A percentile compares a stretch with the other conserved stretches of the same genome.
phyloP scores from a whole-genome alignment of 2,888 invertebrate genomes.

The Aspidapion aeneum region DNA sequence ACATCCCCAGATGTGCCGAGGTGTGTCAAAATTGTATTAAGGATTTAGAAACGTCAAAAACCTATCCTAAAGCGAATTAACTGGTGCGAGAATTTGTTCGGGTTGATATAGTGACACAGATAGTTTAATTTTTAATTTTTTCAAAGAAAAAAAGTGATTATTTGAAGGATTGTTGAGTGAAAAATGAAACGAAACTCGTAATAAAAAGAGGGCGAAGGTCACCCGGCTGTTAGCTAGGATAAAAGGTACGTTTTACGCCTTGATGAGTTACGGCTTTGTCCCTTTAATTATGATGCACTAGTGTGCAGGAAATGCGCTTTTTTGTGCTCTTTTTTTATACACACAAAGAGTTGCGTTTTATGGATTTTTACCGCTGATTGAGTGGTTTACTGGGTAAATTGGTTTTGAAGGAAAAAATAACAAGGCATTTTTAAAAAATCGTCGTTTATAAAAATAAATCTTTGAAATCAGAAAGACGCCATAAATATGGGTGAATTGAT shows the following conservation, averaged over 20 bases:
- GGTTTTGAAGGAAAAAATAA: too few species aligned
- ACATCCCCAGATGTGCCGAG: not conserved
- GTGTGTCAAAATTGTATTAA: not conserved
- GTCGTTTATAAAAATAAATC: too few species aligned
- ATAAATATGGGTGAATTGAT: too few species aligned
- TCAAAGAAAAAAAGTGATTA: not conserved
- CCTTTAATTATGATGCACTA: not conserved
- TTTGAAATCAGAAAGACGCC: too few species aligned
- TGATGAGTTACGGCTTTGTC: not conserved
- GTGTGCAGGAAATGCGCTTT: not conserved
- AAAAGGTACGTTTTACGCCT: not conserved
- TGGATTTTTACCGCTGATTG: too few species aligned
- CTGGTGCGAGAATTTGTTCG: not conserved
- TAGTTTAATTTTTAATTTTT: not conserved
- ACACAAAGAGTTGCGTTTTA: too few species aligned
- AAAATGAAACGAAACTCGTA: not conserved
- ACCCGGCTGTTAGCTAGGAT: not conserved
- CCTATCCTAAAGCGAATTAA: not conserved
- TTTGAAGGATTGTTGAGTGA: not conserved
- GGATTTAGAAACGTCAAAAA: not conserved
- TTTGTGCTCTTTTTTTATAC: too few species aligned
- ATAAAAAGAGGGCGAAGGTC: not conserved
- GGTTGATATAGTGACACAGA: not conserved
- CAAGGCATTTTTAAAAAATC: too few species aligned
- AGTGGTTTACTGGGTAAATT: too few species aligned